Evolutionary conservation across 1,140 invertebrate genomes (phyloP), one percentile per base, ranked within the genome.

Genomic region (Drosophila lacteicornis): DNA sequence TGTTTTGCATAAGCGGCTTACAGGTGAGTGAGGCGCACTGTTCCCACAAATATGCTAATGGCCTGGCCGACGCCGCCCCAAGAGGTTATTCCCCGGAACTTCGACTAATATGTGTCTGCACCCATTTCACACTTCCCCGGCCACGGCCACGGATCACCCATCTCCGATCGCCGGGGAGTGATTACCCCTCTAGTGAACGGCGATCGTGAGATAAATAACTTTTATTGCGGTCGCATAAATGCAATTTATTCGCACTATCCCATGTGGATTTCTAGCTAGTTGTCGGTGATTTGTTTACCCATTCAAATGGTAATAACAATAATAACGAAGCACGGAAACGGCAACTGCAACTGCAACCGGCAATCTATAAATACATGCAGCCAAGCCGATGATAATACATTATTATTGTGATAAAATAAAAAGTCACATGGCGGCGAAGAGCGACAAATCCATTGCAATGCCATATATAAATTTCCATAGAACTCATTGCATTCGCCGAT

Each of bases 41-140:
- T 66, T 77, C 19, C 42, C 38, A 70, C 33, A 49, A 51, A 77
- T 66, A 87, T 87, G 83, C 83, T 69, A 86, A 75, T 75, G 43
- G 6, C 27, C 30, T 4, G n/a, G 46, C 51, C 46, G 19, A 3
- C 38, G 38, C 50, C 57, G 71, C 63, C 40, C 43, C 65, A 79
- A 80, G 70, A 79, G 75, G 60, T 42, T 65, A 66, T 55, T 66
- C 69, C 63, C 45, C 47, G 53, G n/a, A 50, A 50, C 56, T 40
- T 33, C 5, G 11, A 45, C 62, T 46, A 53, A 19, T 33, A n/a
- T 15, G 33, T 36, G 7, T 42, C 42, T 66, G 40, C 42, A 55
- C 58, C 53, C 40, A 80, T 53, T 81, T 70, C 74, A 19, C 22
- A 57, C 49, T 50, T 42, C 42, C 46, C 7, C 30, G 13, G 42